A percentile compares a stretch with the other conserved stretches of the same genome.
phyloP scores from a whole-genome alignment of 2,888 invertebrate genomes.

The Ommatoiulus sabulosus region DNA sequence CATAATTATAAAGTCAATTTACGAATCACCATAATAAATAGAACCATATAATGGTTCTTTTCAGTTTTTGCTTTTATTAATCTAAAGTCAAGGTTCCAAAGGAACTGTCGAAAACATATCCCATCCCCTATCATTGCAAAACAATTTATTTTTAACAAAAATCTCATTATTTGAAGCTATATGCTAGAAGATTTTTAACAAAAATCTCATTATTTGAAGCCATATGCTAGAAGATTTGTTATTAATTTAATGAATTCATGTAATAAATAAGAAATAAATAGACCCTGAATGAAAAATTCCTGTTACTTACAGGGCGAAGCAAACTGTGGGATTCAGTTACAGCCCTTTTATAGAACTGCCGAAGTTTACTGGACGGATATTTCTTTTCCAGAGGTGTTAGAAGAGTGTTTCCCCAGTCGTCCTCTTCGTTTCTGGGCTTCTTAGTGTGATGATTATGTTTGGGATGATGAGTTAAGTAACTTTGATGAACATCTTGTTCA shows the following conservation, averaged over 20 bases:
- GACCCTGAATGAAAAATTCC: not conserved
- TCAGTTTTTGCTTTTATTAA: too few species aligned
- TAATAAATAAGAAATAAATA: too few species aligned
- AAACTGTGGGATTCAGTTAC: not conserved
- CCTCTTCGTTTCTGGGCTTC: not conserved
- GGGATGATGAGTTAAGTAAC: slow-evolving; percentile 21
- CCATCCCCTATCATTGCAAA: too few species aligned
- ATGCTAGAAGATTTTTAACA: too few species aligned
- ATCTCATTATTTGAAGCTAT: too few species aligned
- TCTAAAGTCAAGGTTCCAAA: too few species aligned
- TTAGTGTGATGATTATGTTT: slow-evolving; percentile 13
- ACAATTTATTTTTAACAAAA: too few species aligned
- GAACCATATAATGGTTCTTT: not conserved
- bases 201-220: too few species aligned
- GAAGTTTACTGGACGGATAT: slow-evolving; percentile 49
- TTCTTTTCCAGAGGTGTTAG: slow-evolving; percentile 32
- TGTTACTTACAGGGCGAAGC: not conserved
- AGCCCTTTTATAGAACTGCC: slow-evolving; percentile 53
- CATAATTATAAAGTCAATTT: not conserved
- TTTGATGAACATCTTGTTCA: not conserved
- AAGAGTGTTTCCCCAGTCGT: slow-evolving; percentile 53
- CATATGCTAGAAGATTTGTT: too few species aligned
- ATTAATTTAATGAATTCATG: too few species aligned
- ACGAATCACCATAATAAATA: not conserved
- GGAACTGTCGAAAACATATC: too few species aligned